These are phyloP conservation scores for Euzophera pinguis DNA, from an alignment of 2,888 invertebrate species.

Conservation along the genomic window DNA sequence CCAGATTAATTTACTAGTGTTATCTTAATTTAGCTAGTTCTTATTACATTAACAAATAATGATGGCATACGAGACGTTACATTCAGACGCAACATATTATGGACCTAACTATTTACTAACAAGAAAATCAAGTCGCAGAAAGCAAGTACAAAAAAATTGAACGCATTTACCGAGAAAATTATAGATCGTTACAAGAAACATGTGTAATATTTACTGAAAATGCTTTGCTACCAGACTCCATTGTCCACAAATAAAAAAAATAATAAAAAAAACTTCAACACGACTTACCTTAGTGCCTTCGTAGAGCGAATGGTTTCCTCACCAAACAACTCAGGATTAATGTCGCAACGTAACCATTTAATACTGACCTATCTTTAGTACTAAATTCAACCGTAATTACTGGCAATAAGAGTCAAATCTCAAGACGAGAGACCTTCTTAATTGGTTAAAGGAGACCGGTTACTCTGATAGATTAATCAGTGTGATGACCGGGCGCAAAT, in stretches of 20 bases:
- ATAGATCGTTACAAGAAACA: too few species aligned
- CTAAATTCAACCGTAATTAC: not conserved
- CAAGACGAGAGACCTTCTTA: slow-evolving; percentile 4
- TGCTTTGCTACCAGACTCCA: not conserved
- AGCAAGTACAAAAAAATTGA: too few species aligned
- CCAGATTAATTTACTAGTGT: too few species aligned
- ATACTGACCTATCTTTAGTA: slow-evolving; percentile 10
- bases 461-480: slow-evolving; percentile 17
- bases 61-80: too few species aligned
- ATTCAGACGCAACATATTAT: too few species aligned
- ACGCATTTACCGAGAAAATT: too few species aligned
- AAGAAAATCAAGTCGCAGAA: too few species aligned
- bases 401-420: not conserved
- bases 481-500: slow-evolving; percentile 10
- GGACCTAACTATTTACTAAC: too few species aligned
- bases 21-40: too few species aligned
- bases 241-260: not conserved
- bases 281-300: slow-evolving; percentile 40
- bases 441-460: slow-evolving; percentile 21
- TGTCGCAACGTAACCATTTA: slow-evolving; percentile 20
- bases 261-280: slow-evolving; percentile 23
- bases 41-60: too few species aligned
- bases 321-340: slow-evolving; percentile 14
- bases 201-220: too few species aligned
- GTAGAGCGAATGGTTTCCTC: slow-evolving; percentile 28